Base-by-base conservation (phyloP, 2,113 vertebrate genomes). In the Acrocephalus arundinaceus region DNA sequence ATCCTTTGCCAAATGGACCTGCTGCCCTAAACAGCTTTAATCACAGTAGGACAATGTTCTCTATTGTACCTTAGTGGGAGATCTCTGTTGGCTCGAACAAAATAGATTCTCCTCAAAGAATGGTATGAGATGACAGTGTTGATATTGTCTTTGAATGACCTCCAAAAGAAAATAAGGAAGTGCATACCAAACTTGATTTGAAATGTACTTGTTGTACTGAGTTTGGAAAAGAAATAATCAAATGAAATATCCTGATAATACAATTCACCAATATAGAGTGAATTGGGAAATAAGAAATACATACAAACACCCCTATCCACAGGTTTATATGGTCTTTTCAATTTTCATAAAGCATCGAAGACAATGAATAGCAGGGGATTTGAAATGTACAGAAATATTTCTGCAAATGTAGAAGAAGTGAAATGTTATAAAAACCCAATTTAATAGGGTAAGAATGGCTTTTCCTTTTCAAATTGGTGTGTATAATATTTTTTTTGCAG, bases 131-230 rank as follows among this genome's bases (percentile, higher is more conserved):
- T 96, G 94, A 97, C 93, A 96, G 20, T 95, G 68, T 93, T 91
- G 90, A 93, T 97, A 93, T 89, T 96, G 96, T 84, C 96, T 97
- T 96, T 98, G 97, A 96, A 92, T 82, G 96, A 97, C 95, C 97
- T 98, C 94, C 78, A 95, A 93, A 84, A 95, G 74, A 85, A 97
- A 94, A 98, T 96, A 89, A 97, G 85, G 96, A 97, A 97, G 89
- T 94, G 73, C 97, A 97, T 97, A 90, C 92, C 91, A 96, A 97
- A 97, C 71, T 95, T 96, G 68, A 93, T 95, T 97, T 96, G 95
- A 97, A 97, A 97, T 95, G 85, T 96, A 82, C 79, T 94, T 91
- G 83, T 96, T 89, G 62, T 87, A 94, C 87, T 89, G 76, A 67
- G 66, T 92, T 49, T 51, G 66, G 24, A 74, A 92, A 86, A 94